A percentile compares a stretch with the other conserved stretches of the same genome.
phyloP scores from a whole-genome alignment of 2,888 invertebrate genomes.

The Xestia sexstrigata region DNA sequence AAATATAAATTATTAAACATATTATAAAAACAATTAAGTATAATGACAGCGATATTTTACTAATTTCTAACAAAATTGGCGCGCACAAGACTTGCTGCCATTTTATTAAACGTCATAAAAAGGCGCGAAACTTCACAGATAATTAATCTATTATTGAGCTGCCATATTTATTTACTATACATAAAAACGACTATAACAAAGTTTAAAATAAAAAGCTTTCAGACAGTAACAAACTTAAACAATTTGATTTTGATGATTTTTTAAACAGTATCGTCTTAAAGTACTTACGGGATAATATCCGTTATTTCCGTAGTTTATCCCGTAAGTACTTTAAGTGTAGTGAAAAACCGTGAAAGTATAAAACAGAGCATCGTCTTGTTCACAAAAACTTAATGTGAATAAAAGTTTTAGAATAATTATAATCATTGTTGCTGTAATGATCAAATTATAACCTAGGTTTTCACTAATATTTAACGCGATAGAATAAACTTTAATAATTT shows the following conservation, averaged over 20 bases:
- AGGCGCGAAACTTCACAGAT: conserved; percentile 47
- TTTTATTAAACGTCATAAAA: conserved; percentile 43
- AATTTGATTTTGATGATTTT: too few relatives aligned
- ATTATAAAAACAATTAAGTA: conserved; percentile 51
- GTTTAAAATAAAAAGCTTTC: conserved; percentile 4
- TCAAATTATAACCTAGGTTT: conserved; percentile 77
- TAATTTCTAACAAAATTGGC: conserved; percentile 53
- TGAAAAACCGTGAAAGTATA: too few relatives aligned
- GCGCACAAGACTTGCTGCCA: conserved; percentile 25
- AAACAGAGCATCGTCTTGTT: conserved; percentile 11
- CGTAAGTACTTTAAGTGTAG: too few relatives aligned
- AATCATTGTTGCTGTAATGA: conserved; percentile 65
- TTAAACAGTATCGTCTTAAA: too few relatives aligned
- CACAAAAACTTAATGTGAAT: conserved; percentile 23
- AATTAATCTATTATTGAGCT: conserved; percentile 48
- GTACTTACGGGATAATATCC: too few relatives aligned
- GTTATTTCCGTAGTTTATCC: too few relatives aligned
- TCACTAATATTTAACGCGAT: conserved; percentile 86
- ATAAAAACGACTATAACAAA: conserved; percentile 30
- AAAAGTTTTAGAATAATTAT: conserved; percentile 33
- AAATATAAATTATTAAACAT: conserved; percentile 63
- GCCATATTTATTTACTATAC: conserved; percentile 46
- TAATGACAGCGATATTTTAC: conserved; percentile 53
- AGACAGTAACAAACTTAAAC: not conserved
- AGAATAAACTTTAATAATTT: conserved; percentile 88